Conservation (phyloP, 2,113 vertebrate species). For the Corvus hawaiiensis region DNA sequence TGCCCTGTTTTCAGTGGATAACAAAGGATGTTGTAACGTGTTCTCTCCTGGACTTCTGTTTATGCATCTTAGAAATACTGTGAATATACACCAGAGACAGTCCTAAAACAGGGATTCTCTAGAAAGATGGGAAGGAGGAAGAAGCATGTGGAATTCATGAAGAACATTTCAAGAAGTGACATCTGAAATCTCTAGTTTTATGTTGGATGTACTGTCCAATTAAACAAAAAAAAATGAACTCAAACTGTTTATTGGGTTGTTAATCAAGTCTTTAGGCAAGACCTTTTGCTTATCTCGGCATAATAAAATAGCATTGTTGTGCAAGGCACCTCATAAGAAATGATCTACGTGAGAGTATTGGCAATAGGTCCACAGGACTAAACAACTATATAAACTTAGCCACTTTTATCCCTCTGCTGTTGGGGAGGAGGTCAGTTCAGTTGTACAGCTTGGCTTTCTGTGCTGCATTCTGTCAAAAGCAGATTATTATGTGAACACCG, state of each 20-base stretch:
- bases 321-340: not conserved
- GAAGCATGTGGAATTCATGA: not conserved
- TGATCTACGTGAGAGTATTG: not conserved
- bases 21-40: not conserved
- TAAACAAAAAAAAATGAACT: not conserved
- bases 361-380: not conserved
- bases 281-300: not conserved
- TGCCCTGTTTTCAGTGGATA: not conserved
- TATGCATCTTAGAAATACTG: not conserved
- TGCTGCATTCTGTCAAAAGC: not conserved
- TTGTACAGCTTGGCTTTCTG: not conserved
- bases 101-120: not conserved
- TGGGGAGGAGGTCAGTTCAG: not conserved
- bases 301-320: not conserved
- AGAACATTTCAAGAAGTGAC: not conserved
- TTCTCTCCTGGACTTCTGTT: not conserved
- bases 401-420: not conserved
- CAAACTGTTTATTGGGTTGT: not conserved
- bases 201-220: not conserved
- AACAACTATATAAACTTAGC: not conserved
- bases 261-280: not conserved
- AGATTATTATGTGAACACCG: not conserved
- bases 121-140: not conserved
- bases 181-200: not conserved
- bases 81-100: not conserved